Evolutionary conservation across 2,888 invertebrate species (phyloP), one percentile per base, ranked within the genome.

Genomic region (Apomyelois bistriatella): DNA sequence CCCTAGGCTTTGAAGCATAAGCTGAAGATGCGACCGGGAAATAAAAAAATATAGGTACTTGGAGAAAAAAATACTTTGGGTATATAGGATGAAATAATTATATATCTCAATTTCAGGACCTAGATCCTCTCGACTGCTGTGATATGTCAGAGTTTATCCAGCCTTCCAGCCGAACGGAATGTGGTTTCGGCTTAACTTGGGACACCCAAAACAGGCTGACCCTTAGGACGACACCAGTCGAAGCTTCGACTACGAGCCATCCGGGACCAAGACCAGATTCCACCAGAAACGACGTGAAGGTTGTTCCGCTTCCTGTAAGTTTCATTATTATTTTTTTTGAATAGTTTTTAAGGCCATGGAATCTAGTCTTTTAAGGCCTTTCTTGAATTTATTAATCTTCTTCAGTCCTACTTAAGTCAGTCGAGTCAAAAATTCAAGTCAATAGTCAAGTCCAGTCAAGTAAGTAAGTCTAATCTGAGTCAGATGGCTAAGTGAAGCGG

Each of bases 101-200:
- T n/a, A n/a, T n/a, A n/a, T n/a, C n/a, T n/a, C 10, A 4, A 38
- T 40, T 52, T 10, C 37, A 58, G 58, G 10, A 49, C 0, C 36
- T 46, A 3, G 82, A 87, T 54, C 83, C 86, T 0, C 56, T 89
- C 0, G 75, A 82, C n/a, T 90, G 90, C 56, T 89, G 90, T 52
- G 80, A 87, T 22, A 61, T 88, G 54, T 61, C 70, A 0, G 72
- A 68, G 3, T 86, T 88, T 47, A 79, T 90, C 3, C 50, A 68
- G 1, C 72, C 78, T 0, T 53, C 70, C 0, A 82, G 79, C 83
- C 65, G 80, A 0, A 55, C 66, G 0, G 77, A 84, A 10, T 89
- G 90, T 37, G 72, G 63, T 28, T 87, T 89, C 57, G 55, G 74
- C 1, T 22, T 85, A 1, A 65, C 54, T 0, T 89, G 87, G 81